Evolutionary conservation across 2,113 vertebrate genomes (phyloP).

Genomic region (Semnornis frantzii): DNA sequence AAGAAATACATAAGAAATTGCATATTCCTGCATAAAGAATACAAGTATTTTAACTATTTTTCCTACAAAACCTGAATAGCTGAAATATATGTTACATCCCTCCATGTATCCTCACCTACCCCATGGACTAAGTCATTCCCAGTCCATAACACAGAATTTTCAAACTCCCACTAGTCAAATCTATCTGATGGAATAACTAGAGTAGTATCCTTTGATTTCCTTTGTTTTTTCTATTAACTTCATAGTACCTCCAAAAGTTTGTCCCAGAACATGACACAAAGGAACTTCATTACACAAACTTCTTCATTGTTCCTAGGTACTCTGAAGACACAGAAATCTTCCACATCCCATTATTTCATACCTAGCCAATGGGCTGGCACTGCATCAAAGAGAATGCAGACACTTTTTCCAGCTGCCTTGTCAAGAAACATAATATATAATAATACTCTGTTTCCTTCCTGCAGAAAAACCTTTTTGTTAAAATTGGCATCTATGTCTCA

Average conservation of each 20-base stretch:
- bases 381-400: background rate
- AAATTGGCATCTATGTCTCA: conserved; percentile 42
- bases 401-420: conserved; percentile 41
- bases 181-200: background rate
- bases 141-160: rapidly evolving
- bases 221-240: background rate
- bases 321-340: background rate
- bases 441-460: conserved; percentile 21
- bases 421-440: conserved; percentile 49
- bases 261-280: background rate
- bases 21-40: background rate
- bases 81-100: background rate
- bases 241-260: background rate
- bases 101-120: background rate
- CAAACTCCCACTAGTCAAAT: rapidly evolving
- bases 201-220: background rate
- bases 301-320: background rate
- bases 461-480: conserved; percentile 48
- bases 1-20: too few species aligned
- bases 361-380: background rate
- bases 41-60: background rate
- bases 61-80: rapidly evolving
- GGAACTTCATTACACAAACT: background rate
- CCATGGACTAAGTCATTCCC: background rate
- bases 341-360: background rate